Evolutionary conservation across 2,113 vertebrate genomes (phyloP).

Genomic region (Silurus meridionalis): DNA sequence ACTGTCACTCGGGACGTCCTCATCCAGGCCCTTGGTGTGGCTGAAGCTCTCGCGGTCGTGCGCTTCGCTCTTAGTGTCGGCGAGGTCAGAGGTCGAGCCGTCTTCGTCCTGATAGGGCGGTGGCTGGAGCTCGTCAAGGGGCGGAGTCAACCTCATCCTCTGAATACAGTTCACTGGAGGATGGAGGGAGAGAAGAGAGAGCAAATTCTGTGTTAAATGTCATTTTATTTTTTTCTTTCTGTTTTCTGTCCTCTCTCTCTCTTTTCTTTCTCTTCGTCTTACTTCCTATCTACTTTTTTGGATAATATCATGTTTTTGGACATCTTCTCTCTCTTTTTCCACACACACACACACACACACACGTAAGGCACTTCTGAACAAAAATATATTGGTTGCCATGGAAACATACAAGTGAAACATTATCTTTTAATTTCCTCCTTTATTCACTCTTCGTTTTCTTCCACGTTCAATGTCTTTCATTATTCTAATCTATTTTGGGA

Average conservation of each 20-base stretch:
- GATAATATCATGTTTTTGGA: not conserved
- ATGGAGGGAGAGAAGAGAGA: not conserved
- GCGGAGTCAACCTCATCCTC: constrained; percentile 93
- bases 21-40: constrained; percentile 88
- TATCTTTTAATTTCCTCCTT: not conserved
- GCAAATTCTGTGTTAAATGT: too few species aligned
- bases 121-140: constrained; percentile 92
- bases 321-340: too few species aligned
- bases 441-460: not conserved
- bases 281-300: too few species aligned
- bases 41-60: constrained; percentile 87
- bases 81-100: constrained; percentile 88
- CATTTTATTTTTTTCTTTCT: not conserved
- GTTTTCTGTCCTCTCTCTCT: not conserved
- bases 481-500: not conserved
- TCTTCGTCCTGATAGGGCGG: constrained; percentile 96
- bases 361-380: too few species aligned
- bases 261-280: not conserved
- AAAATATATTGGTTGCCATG: not conserved
- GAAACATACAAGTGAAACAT: not conserved
- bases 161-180: constrained; percentile 91
- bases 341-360: too few species aligned
- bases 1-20: constrained; percentile 94
- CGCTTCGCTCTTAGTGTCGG: constrained; percentile 87
- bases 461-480: not conserved